Conservation (phyloP, 2,888 invertebrate genomes). For the Xestia c-nigrum region DNA sequence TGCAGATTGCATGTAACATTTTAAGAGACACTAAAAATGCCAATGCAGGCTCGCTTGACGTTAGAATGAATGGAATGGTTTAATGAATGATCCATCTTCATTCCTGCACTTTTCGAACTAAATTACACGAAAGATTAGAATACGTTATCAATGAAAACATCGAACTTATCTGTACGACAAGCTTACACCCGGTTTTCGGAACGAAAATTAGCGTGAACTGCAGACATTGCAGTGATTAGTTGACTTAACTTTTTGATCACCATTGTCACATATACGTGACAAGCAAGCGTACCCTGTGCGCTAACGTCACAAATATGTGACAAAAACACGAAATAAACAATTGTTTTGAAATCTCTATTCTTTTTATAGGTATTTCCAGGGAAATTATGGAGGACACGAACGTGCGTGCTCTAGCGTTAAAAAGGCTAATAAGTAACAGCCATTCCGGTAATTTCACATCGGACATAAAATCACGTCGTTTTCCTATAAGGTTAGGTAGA, state of each 20-base stretch:
- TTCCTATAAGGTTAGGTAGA: not conserved
- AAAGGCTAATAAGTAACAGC: not conserved
- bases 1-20: conserved; percentile 8
- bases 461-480: not conserved
- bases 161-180: not conserved
- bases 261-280: no score
- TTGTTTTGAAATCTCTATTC: no score
- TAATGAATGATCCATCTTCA: not conserved
- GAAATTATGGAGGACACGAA: no score
- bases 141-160: conserved; percentile 34
- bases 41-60: not conserved
- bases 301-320: no score
- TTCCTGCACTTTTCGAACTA: conserved; percentile 17
- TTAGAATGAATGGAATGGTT: not conserved
- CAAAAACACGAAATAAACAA: no score
- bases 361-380: no score
- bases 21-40: not conserved
- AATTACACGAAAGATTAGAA: not conserved
- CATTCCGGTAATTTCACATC: not conserved
- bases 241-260: no score
- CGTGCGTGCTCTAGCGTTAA: no score
- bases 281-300: no score
- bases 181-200: no score
- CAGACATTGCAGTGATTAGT: no score
- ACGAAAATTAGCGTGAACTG: no score